phyloP scores from a whole-genome alignment of 2,113 vertebrate species.

The Capreolus pygargus region DNA sequence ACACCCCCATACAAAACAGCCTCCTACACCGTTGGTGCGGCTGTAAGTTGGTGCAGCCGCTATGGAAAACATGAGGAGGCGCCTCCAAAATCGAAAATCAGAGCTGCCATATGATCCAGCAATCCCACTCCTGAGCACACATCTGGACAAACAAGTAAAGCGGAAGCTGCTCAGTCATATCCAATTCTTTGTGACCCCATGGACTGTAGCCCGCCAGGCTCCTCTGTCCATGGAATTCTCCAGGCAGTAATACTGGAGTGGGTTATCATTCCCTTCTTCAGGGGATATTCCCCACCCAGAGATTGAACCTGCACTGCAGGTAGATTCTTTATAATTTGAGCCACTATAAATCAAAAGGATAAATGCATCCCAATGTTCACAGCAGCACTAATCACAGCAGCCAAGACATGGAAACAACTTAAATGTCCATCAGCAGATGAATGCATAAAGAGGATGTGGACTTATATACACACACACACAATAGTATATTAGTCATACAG shows the following conservation, averaged over 20 bases:
- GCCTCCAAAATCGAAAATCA: neutral
- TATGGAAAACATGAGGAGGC: neutral
- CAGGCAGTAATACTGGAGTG: neutral
- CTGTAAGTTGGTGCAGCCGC: neutral
- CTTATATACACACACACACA: neutral
- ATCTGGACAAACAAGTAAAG: neutral
- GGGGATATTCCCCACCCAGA: neutral
- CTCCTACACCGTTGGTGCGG: neutral
- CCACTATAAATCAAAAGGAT: neutral
- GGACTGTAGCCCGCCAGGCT: neutral
- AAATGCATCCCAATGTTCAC: neutral
- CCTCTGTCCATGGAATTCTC: neutral
- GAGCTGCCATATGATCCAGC: neutral
- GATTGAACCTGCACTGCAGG: neutral
- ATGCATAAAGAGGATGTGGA: neutral
- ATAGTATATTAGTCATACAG: neutral
- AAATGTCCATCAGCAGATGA: neutral
- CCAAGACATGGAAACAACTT: neutral
- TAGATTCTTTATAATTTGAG: neutral
- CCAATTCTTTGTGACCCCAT: neutral
- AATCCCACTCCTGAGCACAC: neutral
- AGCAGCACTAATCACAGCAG: neutral
- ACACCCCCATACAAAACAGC: neutral
- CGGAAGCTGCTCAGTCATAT: neutral
- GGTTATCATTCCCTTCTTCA: neutral